Conservation (phyloP, 92 coral and sea anemone species). For the Epizoanthus rinbou region DNA sequence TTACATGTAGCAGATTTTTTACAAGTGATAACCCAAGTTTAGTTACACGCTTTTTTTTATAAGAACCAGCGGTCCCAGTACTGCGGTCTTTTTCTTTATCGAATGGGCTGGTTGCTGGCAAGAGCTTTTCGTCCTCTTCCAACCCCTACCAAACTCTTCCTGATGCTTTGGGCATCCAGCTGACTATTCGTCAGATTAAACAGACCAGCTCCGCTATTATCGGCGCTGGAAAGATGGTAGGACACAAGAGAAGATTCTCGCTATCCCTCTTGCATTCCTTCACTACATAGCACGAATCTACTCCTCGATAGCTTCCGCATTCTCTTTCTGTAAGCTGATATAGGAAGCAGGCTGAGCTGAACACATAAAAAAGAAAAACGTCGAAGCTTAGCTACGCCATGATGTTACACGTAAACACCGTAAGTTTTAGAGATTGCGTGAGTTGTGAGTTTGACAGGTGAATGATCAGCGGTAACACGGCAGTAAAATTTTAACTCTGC, state of each 20-base stretch:
- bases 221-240: constrained; percentile 34
- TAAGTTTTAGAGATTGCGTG: constrained; percentile 6
- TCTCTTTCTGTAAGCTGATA: constrained; percentile 27
- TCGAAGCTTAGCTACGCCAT: constrained; percentile 20
- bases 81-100: no score
- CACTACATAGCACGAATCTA: constrained; percentile 29
- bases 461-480: background rate
- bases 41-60: background rate
- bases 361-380: constrained; percentile 6
- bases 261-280: constrained; percentile 34
- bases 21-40: constrained; percentile 15
- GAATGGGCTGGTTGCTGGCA: no score
- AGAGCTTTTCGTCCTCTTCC: no score
- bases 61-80: background rate
- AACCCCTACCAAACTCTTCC: no score
- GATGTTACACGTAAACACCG: constrained; percentile 13
- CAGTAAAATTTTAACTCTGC: background rate
- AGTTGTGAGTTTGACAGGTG: constrained; percentile 5
- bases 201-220: constrained; percentile 27
- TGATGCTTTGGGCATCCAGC: background rate
- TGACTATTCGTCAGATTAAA: no score
- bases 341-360: constrained; percentile 33
- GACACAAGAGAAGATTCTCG: constrained; percentile 30
- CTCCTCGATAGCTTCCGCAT: constrained; percentile 19
- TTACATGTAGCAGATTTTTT: constrained; percentile 12